A percentile compares a stretch with the other conserved stretches of the same genome.
Evolutionary conservation across 2,797 vertebrate genomes (phyloP).

Genomic region (Vireo griseus): DNA sequence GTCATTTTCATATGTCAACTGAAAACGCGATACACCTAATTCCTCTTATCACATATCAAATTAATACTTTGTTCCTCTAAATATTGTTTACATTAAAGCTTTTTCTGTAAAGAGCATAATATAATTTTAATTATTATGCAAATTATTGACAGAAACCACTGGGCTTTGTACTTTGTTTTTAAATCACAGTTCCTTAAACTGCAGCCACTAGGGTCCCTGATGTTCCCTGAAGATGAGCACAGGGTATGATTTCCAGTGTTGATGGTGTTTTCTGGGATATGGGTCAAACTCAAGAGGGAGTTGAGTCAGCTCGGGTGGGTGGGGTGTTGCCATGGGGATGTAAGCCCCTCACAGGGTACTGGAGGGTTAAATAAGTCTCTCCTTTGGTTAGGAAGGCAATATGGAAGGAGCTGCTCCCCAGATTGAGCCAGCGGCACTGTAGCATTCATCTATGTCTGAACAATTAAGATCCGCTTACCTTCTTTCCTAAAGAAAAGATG

Average conservation of each 20-base stretch:
- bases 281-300: background rate
- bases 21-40: background rate
- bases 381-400: constrained; percentile 11
- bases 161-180: background rate
- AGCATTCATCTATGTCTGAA: background rate
- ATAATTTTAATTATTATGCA: background rate
- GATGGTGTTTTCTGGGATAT: background rate
- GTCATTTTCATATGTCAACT: background rate
- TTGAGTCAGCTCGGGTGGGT: background rate
- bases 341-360: constrained; percentile 3
- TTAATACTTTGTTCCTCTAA: background rate
- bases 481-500: background rate
- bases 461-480: background rate
- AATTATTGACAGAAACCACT: background rate
- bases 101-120: background rate
- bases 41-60: background rate
- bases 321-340: constrained; percentile 65
- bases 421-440: background rate
- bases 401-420: constrained; percentile 17
- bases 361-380: constrained; percentile 43
- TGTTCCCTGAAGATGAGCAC: background rate
- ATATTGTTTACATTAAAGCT: background rate
- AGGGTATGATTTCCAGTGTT: background rate
- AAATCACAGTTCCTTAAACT: background rate
- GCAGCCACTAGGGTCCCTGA: background rate